phyloP scores from a whole-genome alignment of 2,888 invertebrate species.

The Stenichneumon culpator region DNA sequence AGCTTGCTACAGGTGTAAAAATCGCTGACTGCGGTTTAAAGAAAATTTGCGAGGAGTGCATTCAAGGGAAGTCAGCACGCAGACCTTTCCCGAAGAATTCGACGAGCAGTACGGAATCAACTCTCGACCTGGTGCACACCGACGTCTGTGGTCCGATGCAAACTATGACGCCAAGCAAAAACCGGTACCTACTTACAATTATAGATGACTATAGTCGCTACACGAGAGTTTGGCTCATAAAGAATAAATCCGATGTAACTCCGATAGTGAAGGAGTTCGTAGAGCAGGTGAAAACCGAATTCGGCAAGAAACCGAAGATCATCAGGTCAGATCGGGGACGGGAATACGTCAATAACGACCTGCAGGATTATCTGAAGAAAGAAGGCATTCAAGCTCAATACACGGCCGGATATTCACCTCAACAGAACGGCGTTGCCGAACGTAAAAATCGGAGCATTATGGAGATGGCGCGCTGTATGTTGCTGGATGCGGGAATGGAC shows the following conservation, averaged over 20 bases:
- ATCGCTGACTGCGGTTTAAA: slow-evolving; percentile 69
- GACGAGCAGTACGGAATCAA: slow-evolving; percentile 58
- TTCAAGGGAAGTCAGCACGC: slow-evolving; percentile 72
- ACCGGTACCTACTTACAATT: slow-evolving; percentile 75
- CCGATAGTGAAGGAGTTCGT: slow-evolving; percentile 65
- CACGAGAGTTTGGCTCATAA: slow-evolving; percentile 71
- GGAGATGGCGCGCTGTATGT: slow-evolving; percentile 71
- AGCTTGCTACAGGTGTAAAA: slow-evolving; percentile 64
- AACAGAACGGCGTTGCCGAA: slow-evolving; percentile 73
- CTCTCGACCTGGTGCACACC: slow-evolving; percentile 74
- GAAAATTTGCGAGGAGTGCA: slow-evolving; percentile 68
- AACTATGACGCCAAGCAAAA: slow-evolving; percentile 71
- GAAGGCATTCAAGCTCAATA: slow-evolving; percentile 73
- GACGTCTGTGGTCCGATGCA: slow-evolving; percentile 79
- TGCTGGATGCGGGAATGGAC: slow-evolving; percentile 67
- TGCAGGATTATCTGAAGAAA: slow-evolving; percentile 64
- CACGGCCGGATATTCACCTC: slow-evolving; percentile 68
- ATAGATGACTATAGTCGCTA: slow-evolving; percentile 79
- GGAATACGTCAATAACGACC: slow-evolving; percentile 72
- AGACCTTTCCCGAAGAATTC: slow-evolving; percentile 71
- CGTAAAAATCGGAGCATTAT: slow-evolving; percentile 71
- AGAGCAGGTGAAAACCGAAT: slow-evolving; percentile 63
- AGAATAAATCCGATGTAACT: slow-evolving; percentile 71
- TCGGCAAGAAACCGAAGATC: slow-evolving; percentile 63
- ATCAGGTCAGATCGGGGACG: slow-evolving; percentile 72